Evolutionary conservation across 64 coral and sea anemone species (phyloP), one percentile per base, ranked within the genome.

Genomic region (Stylophora pistillata): DNA sequence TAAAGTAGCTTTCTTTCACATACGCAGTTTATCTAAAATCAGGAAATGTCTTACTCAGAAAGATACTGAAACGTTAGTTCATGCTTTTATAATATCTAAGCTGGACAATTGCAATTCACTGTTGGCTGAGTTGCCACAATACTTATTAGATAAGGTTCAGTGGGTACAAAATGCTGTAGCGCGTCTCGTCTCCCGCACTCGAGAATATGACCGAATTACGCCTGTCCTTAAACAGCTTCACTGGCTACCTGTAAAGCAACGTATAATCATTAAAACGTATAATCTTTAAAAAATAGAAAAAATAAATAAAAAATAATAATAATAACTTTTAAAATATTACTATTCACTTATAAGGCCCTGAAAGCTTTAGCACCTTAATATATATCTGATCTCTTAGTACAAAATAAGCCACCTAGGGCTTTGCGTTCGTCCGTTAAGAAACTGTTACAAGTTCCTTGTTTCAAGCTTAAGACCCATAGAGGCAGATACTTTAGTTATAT

Each of bases 81-180:
- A 41, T 41, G 37, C 6, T 3, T 41, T 41, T 6, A 41, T 92
- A 54, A 92, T 66, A 31, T 78, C 91, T 18, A 87, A 74, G 64
- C 62, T 87, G 10, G 91, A 92, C 58, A 92, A 87, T 55, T 92
- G 91, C 29, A 87, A 92, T 72, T 73, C 91, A 21, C 47, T 92
- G 55, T 70, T 92, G 90, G 79, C 72, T 25, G 90, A 72, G 60
- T 25, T 92, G 53, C 81, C 81, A 47, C 64, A 92, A 32, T 86
- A 60, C 63, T 73, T 86, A 37, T 63, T 92, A 18, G 52, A 79
- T 34, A 82, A 73, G 25, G 9, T 92, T 23, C 90, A 92, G 62
- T 76, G 60, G 60, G 74, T 92, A 13, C 78, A 60, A 7, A 92
- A 92, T 37, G 77, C 78, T 41, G 37, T 6, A 2, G 37, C 2